Evolutionary conservation across 2,888 invertebrate species (phyloP).

Genomic region (Synergus laeviventris): DNA sequence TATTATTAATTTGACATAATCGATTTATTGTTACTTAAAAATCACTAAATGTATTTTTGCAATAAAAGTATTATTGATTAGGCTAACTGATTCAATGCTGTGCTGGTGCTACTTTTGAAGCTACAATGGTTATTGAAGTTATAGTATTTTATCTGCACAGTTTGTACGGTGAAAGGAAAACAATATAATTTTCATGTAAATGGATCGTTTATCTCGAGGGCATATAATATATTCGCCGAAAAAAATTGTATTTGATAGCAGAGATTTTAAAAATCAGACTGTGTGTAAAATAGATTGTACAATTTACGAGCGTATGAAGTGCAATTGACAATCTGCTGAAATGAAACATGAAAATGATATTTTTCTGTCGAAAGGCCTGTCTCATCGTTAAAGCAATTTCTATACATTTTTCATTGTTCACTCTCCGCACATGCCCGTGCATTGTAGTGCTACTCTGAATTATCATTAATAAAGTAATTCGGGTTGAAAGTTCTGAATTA

Average conservation of each 20-base stretch:
- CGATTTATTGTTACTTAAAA: no score
- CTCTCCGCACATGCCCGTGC: not conserved
- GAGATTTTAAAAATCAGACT: not conserved
- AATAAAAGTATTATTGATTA: no score
- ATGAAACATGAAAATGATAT: constrained; percentile 1
- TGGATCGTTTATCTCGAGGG: constrained; percentile 21
- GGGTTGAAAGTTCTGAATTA: not conserved
- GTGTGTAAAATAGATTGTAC: not conserved
- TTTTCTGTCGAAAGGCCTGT: not conserved
- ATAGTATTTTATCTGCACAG: constrained; percentile 27
- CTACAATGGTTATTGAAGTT: constrained; percentile 37
- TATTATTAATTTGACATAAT: no score
- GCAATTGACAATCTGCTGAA: not conserved
- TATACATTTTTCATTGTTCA: constrained; percentile 2
- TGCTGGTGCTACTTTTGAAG: constrained; percentile 13
- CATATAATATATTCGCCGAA: constrained; percentile 11
- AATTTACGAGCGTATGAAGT: not conserved
- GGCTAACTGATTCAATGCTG: constrained; percentile 6
- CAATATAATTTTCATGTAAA: constrained; percentile 30
- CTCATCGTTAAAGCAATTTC: not conserved
- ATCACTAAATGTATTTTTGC: no score
- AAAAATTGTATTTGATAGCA: constrained; percentile 12
- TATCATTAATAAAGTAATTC: not conserved
- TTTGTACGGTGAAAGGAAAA: constrained; percentile 24
- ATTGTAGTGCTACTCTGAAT: not conserved